A percentile compares a stretch with the other conserved stretches of the same genome.
Conservation (phyloP, 2,797 vertebrate genomes). For the Xyrichtys novacula region DNA sequence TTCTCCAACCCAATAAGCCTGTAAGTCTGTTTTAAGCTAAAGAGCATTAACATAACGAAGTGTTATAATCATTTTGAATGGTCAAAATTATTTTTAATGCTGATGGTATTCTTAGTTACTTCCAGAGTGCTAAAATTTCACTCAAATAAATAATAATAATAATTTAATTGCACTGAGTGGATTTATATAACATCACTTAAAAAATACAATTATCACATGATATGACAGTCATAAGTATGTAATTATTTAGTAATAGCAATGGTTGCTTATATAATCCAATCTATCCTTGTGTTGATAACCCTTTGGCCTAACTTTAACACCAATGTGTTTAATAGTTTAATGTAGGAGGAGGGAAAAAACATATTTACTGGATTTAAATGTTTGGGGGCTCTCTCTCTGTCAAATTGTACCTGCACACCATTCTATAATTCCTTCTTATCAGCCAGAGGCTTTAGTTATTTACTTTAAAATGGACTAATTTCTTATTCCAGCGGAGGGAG, state of each 20-base stretch:
- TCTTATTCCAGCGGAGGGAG: constrained; percentile 90
- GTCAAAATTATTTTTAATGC: neutral
- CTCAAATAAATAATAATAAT: constrained; percentile 1
- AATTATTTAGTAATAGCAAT: constrained; percentile 53
- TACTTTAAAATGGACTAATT: constrained; percentile 92
- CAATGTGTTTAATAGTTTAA: constrained; percentile 79
- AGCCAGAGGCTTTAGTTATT: constrained; percentile 84
- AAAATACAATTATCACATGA: constrained; percentile 13
- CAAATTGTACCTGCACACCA: constrained; percentile 81
- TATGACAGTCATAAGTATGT: constrained; percentile 32
- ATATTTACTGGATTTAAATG: constrained; percentile 83
- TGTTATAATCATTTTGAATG: constrained; percentile 21
- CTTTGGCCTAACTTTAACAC: constrained; percentile 67
- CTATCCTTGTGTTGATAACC: constrained; percentile 71
- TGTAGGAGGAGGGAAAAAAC: constrained; percentile 54
- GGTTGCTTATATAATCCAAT: constrained; percentile 50
- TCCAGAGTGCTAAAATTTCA: constrained; percentile 39
- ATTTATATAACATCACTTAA: constrained; percentile 24
- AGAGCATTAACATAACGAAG: too few species aligned
- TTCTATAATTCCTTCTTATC: constrained; percentile 87
- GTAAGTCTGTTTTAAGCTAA: too few species aligned
- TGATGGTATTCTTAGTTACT: constrained; percentile 43
- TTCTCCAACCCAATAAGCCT: too few species aligned
- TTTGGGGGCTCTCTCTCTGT: constrained; percentile 76
- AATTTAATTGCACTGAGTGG: constrained; percentile 26